phyloP scores from a whole-genome alignment of 1,140 invertebrate species.

The Eriosoma lanigerum region DNA sequence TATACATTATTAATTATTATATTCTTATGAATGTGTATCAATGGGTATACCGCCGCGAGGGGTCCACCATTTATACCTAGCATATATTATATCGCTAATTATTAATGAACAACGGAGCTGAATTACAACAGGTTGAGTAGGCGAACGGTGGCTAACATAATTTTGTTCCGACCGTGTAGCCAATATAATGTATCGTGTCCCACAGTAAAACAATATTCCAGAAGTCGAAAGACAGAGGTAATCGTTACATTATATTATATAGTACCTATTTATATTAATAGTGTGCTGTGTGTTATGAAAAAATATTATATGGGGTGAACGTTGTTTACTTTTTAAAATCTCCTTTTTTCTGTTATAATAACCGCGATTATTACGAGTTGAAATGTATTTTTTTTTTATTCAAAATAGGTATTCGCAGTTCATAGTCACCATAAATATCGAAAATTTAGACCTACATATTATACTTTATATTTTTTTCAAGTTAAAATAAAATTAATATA shows the following conservation, averaged over 20 bases:
- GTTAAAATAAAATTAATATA: too few species aligned
- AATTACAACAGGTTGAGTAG: constrained; percentile 47
- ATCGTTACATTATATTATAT: background rate
- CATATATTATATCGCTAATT: constrained; percentile 40
- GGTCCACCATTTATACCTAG: constrained; percentile 7
- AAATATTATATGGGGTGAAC: too few species aligned
- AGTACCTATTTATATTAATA: too few species aligned
- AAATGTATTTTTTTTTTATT: too few species aligned
- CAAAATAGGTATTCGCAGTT: too few species aligned
- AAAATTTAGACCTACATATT: too few species aligned
- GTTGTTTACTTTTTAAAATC: too few species aligned
- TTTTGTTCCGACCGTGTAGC: constrained; percentile 15
- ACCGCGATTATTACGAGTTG: too few species aligned
- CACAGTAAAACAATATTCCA: constrained; percentile 34
- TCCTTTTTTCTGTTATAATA: too few species aligned
- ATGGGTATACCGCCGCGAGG: constrained; percentile 23
- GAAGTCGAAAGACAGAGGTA: constrained; percentile 28
- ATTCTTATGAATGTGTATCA: constrained; percentile 16
- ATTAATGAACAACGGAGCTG: constrained; percentile 41
- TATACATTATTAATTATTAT: constrained; percentile 4
- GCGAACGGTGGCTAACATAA: constrained; percentile 49
- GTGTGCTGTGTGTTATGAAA: too few species aligned
- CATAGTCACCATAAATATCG: too few species aligned
- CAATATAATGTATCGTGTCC: constrained; percentile 43
- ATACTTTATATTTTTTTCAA: too few species aligned